Conservation (phyloP, 30 jellyfish, hydroid and myxozoan genomes). For the Aurelia coerulea region DNA sequence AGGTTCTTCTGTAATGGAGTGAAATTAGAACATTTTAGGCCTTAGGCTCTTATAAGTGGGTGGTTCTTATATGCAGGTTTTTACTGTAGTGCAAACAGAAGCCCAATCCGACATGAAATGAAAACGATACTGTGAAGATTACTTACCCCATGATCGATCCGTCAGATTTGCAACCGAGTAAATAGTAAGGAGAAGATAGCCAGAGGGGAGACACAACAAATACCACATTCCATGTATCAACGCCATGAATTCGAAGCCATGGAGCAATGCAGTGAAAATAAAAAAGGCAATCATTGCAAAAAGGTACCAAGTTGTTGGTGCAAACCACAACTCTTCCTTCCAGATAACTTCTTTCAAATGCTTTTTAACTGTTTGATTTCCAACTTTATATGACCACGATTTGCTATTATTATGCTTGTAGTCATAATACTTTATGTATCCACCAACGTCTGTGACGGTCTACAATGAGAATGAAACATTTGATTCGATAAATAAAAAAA, state of each 20-base stretch:
- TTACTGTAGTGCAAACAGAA: no score
- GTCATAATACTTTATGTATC: constrained; percentile 12
- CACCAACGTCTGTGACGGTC: constrained; percentile 84
- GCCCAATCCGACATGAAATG: no score
- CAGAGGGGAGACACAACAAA: constrained; percentile 93
- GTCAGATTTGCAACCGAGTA: constrained; percentile 96
- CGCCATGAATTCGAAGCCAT: constrained; percentile 84
- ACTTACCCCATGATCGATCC: constrained; percentile 97
- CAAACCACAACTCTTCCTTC: constrained; percentile 17
- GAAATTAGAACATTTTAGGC: no score
- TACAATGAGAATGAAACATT: constrained; percentile 2
- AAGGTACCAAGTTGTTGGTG: constrained; percentile 93
- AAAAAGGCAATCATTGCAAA: constrained; percentile 77
- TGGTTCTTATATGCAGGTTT: no score
- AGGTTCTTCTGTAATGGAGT: no score
- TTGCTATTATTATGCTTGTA: neutral
- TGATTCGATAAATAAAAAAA: neutral
- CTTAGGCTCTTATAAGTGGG: no score
- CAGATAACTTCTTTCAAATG: constrained; percentile 14
- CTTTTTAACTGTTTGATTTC: constrained; percentile 22
- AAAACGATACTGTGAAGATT: no score
- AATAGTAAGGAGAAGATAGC: constrained; percentile 88
- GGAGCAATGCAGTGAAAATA: constrained; percentile 83
- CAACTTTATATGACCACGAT: neutral
- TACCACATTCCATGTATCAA: constrained; percentile 93